phyloP scores from a whole-genome alignment of 2,797 vertebrate species.

The Phataginus tricuspis region DNA sequence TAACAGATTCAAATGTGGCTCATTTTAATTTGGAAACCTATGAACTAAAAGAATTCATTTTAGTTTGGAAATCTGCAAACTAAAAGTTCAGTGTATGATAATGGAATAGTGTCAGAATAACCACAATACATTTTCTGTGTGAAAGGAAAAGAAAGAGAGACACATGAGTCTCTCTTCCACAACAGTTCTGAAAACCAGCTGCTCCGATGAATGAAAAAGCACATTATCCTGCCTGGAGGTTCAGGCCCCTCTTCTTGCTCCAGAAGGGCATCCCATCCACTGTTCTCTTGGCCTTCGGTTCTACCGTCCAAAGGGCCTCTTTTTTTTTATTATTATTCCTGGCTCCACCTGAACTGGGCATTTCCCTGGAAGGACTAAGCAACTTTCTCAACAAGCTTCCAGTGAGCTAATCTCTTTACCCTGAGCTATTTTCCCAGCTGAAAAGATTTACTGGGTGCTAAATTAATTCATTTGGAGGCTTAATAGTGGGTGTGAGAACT shows the following conservation, averaged over 20 bases:
- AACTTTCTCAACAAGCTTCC: neutral
- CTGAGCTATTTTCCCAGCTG: neutral
- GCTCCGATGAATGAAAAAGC: neutral
- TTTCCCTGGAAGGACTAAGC: neutral
- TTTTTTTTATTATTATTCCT: neutral
- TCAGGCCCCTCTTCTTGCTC: neutral
- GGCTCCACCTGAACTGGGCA: neutral
- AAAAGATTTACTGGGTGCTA: neutral
- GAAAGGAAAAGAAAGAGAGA: neutral
- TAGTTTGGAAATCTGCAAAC: neutral
- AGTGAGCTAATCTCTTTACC: neutral
- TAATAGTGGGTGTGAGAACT: neutral
- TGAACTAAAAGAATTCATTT: neutral
- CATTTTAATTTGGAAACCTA: neutral
- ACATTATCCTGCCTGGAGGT: fast-evolving
- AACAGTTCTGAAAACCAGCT: neutral
- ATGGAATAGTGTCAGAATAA: neutral
- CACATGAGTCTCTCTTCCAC: neutral
- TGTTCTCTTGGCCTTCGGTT: neutral
- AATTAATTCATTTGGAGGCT: neutral
- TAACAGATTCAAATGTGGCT: neutral
- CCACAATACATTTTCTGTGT: neutral
- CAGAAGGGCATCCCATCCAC: neutral
- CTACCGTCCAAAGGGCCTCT: neutral
- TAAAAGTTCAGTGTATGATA: neutral